phyloP scores from a whole-genome alignment of 2,797 vertebrate species.

The Neostethus bicornis region DNA sequence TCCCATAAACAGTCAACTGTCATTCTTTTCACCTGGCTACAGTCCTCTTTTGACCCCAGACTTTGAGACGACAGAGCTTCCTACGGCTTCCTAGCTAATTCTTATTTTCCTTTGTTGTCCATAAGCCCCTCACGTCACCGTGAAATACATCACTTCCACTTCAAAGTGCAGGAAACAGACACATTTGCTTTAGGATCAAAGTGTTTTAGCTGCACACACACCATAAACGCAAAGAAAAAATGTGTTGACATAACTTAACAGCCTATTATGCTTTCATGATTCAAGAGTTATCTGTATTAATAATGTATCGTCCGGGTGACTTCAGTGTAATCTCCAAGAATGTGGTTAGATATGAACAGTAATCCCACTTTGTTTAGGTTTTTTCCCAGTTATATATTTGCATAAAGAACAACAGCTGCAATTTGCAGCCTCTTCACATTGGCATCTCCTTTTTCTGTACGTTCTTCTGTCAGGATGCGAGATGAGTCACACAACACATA shows the following conservation, averaged over 20 bases:
- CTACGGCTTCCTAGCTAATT: conserved; percentile 55
- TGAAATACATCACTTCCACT: conserved; percentile 48
- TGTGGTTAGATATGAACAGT: conserved; percentile 31
- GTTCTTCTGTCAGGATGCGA: conserved; percentile 53
- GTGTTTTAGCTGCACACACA: conserved; percentile 21
- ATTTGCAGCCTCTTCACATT: conserved; percentile 50
- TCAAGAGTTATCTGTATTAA: conserved; percentile 19
- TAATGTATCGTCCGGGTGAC: conserved; percentile 17
- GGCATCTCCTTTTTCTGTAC: conserved; percentile 46
- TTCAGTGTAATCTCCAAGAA: conserved; percentile 29
- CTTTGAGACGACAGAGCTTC: conserved; percentile 58
- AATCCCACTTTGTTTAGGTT: conserved; percentile 36
- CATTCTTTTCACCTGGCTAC: conserved; percentile 21
- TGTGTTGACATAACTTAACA: not conserved
- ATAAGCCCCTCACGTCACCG: conserved; percentile 33
- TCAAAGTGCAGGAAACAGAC: conserved; percentile 65
- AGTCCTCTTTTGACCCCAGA: conserved; percentile 59
- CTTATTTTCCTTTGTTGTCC: conserved; percentile 71
- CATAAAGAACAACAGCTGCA: conserved; percentile 45
- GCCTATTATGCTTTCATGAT: conserved; percentile 9
- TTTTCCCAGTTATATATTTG: conserved; percentile 45
- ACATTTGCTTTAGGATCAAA: conserved; percentile 43
- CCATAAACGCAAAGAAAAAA: conserved; percentile 12
- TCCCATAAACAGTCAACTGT: conserved; percentile 31
- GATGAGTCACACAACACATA: conserved; percentile 73